These are phyloP conservation scores for Caradrina clavipalpis DNA, from an alignment of 2,888 invertebrate genomes.

Conservation along the genomic window DNA sequence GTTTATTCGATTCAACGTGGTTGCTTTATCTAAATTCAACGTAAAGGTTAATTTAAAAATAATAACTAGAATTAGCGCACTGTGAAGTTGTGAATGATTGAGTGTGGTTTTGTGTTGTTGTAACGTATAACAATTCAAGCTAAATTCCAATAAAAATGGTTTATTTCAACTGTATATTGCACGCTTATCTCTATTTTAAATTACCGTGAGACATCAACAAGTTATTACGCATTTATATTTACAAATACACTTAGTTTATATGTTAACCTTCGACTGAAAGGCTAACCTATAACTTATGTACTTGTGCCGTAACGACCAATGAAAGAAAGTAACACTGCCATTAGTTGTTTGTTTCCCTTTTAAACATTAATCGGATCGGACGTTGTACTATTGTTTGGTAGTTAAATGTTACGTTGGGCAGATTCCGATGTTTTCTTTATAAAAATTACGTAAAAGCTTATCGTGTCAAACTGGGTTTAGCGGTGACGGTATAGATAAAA, in stretches of 20 bases:
- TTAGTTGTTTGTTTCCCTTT: slow-evolving; percentile 14
- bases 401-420: not conserved
- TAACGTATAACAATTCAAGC: not conserved
- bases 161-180: not conserved
- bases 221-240: slow-evolving; percentile 25
- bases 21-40: not conserved
- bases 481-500: not conserved
- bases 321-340: not conserved
- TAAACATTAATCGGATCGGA: not conserved
- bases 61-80: too few species aligned
- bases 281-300: not conserved
- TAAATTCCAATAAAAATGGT: not conserved
- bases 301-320: not conserved
- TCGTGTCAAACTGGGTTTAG: not conserved
- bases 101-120: not conserved
- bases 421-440: slow-evolving; percentile 1
- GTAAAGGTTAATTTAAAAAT: not conserved
- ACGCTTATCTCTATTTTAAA: slow-evolving; percentile 15
- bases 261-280: not conserved
- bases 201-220: slow-evolving; percentile 8
- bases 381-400: not conserved
- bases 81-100: not conserved
- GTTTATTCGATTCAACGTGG: not conserved
- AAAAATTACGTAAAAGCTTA: not conserved
- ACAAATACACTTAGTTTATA: not conserved